Percentiles rank a stretch among this genome's conserved stretches.
phyloP scores from a whole-genome alignment of 2,888 invertebrate species.

The Frankliniella intonsa region DNA sequence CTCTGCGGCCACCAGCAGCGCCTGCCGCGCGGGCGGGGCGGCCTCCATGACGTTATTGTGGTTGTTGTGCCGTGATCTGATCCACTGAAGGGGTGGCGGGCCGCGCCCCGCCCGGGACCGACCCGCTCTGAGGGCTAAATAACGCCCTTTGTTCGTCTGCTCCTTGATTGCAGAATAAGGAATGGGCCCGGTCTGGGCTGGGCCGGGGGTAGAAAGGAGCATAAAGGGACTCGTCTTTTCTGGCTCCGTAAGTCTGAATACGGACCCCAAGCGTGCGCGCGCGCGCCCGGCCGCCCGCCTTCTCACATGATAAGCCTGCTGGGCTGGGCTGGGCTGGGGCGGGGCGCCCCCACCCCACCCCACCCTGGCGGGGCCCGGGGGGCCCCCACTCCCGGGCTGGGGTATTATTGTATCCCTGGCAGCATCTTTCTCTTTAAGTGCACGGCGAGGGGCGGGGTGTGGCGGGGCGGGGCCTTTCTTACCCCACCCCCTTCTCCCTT shows the following conservation, averaged over 20 bases:
- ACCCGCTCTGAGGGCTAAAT: background rate
- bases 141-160: conserved; percentile 17
- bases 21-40: too few relatives aligned
- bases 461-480: background rate
- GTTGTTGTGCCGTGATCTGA: too few relatives aligned
- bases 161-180: conserved; percentile 25
- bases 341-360: background rate
- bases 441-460: background rate
- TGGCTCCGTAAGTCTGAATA: conserved; percentile 2
- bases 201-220: background rate
- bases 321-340: too few relatives aligned
- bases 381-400: background rate
- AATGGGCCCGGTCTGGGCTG: background rate
- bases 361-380: background rate
- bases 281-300: background rate
- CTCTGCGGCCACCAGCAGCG: too few relatives aligned
- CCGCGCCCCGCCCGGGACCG: too few relatives aligned
- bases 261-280: background rate
- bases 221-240: conserved; percentile 1
- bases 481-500: background rate
- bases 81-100: too few relatives aligned
- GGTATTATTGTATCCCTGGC: background rate
- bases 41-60: too few relatives aligned
- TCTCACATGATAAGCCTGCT: conserved; percentile 13
- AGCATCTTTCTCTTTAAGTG: background rate